These are phyloP conservation scores for Scartelaos histophorus DNA, from an alignment of 2,113 vertebrate genomes.

Conservation along the genomic window DNA sequence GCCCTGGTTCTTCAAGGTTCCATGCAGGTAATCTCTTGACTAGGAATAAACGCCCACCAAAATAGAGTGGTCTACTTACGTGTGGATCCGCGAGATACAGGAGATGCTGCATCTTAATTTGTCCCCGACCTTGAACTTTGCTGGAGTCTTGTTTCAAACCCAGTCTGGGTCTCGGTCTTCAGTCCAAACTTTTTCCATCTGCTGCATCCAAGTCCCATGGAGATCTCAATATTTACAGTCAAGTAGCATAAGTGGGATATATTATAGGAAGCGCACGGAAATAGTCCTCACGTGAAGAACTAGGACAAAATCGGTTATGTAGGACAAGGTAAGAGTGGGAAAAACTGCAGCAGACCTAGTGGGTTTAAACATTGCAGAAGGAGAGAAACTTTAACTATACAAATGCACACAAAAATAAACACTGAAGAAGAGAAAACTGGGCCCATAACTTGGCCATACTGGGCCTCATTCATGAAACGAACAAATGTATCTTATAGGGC, in stretches of 20 bases:
- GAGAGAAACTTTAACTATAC: neutral
- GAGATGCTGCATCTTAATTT: constrained; percentile 39
- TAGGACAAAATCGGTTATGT: neutral
- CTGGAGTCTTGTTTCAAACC: constrained; percentile 29
- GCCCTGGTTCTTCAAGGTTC: constrained; percentile 25
- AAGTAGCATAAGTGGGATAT: neutral
- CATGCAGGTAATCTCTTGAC: constrained; percentile 47
- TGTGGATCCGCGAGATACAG: constrained; percentile 34
- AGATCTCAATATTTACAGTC: neutral
- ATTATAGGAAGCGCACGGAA: neutral
- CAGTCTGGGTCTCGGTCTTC: constrained; percentile 3
- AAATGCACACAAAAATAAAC: neutral
- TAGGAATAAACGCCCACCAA: constrained; percentile 58
- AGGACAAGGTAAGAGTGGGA: neutral
- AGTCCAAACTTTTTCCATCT: constrained; percentile 7
- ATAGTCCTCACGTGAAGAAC: neutral
- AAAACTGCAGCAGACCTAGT: neutral
- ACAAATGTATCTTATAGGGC: too few species aligned
- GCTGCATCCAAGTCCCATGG: neutral
- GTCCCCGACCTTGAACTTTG: constrained; percentile 50
- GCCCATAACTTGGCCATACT: too few species aligned
- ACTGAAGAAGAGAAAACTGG: too few species aligned
- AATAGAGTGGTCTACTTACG: constrained; percentile 47
- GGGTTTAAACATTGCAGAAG: neutral
- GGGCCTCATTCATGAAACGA: too few species aligned